phyloP scores from a whole-genome alignment of 2,888 invertebrate genomes.

The Germaria angustata region DNA sequence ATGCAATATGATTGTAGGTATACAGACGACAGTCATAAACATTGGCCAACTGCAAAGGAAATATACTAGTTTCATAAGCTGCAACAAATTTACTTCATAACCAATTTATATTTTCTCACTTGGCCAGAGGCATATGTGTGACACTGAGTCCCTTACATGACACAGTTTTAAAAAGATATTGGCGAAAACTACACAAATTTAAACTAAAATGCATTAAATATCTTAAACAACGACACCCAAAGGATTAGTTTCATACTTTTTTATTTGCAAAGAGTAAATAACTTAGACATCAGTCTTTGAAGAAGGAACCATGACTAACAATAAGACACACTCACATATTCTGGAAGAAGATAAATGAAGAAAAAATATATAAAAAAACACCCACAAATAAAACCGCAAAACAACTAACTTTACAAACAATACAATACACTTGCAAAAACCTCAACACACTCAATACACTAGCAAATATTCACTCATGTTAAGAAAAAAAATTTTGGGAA shows the following conservation, averaged over 20 bases:
- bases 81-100: too few species aligned
- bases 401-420: conserved; percentile 54
- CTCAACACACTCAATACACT: conserved; percentile 37
- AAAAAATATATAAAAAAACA: conserved; percentile 2
- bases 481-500: conserved; percentile 6
- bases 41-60: too few species aligned
- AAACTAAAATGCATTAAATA: conserved; percentile 70
- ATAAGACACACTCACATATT: conserved; percentile 27
- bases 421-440: conserved; percentile 44
- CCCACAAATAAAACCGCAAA: conserved; percentile 65
- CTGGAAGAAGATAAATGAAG: neutral
- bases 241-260: conserved; percentile 73
- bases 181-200: conserved; percentile 16
- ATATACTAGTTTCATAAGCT: too few species aligned
- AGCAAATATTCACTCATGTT: neutral
- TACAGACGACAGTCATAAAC: too few species aligned
- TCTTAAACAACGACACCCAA: conserved; percentile 76
- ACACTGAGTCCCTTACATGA: conserved; percentile 58
- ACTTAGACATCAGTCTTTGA: conserved; percentile 59
- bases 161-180: conserved; percentile 57
- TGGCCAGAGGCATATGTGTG: conserved; percentile 27
- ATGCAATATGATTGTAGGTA: too few species aligned
- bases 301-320: conserved; percentile 62
- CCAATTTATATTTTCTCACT: too few species aligned
- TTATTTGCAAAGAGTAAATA: conserved; percentile 73